Conservation (phyloP, 30 jellyfish, hydroid and myxozoan genomes). For the Aurelia sp. region DNA sequence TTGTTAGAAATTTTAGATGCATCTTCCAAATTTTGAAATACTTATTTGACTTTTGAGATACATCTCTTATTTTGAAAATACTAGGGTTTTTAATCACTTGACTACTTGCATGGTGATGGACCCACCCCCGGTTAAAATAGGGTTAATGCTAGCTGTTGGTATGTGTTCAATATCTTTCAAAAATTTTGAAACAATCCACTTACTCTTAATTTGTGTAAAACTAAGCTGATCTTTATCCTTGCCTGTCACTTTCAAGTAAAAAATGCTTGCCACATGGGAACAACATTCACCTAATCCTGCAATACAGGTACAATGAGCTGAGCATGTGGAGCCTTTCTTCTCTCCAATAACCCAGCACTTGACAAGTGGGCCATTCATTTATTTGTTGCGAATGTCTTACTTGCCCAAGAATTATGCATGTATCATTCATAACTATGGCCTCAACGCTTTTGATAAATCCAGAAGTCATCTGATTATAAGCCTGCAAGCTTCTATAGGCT, state of each 20-base stretch:
- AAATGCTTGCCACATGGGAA: constrained; percentile 55
- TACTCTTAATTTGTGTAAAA: constrained; percentile 57
- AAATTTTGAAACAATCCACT: constrained; percentile 45
- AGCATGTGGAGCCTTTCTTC: constrained; percentile 30
- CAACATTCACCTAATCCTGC: constrained; percentile 62
- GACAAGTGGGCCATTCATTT: constrained; percentile 58
- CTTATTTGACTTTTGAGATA: no score
- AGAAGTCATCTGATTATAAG: constrained; percentile 57
- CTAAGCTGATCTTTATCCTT: constrained; percentile 26
- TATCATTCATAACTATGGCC: constrained; percentile 12
- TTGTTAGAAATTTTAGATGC: no score
- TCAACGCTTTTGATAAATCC: constrained; percentile 42
- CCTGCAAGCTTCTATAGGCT: constrained; percentile 46
- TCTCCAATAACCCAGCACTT: constrained; percentile 40
- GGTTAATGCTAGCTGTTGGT: constrained; percentile 23
- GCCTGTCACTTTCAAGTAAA: constrained; percentile 41
- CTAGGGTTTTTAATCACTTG: no score
- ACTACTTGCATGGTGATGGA: no score
- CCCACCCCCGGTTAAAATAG: no score
- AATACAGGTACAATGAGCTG: constrained; percentile 53
- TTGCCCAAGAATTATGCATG: constrained; percentile 25
- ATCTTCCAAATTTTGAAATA: no score
- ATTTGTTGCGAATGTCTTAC: constrained; percentile 54
- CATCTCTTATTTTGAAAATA: no score
- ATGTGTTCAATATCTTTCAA: constrained; percentile 19